A percentile compares a stretch with the other conserved stretches of the same genome.
These are phyloP conservation scores for Lethrus apterus DNA, from an alignment of 1,140 invertebrate genomes.

Conservation along the genomic window DNA sequence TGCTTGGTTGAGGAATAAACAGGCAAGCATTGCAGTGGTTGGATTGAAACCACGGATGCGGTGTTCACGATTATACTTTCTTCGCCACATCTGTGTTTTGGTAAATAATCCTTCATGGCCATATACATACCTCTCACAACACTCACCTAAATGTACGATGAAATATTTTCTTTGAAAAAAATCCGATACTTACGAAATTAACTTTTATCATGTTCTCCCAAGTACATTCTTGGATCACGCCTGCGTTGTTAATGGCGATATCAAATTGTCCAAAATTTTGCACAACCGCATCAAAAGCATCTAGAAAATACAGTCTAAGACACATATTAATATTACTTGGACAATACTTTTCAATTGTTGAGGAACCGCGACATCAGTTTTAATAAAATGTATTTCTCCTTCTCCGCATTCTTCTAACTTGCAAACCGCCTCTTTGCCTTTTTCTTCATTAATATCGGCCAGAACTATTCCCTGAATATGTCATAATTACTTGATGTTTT, in stretches of 20 bases:
- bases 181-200: conserved; percentile 4
- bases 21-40: conserved; percentile 13
- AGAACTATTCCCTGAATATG: too few relatives aligned
- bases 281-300: too few relatives aligned
- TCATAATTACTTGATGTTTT: too few relatives aligned
- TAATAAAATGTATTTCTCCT: conserved; percentile 3
- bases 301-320: neutral
- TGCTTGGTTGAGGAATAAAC: conserved; percentile 27
- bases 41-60: conserved; percentile 19
- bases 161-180: neutral
- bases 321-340: neutral
- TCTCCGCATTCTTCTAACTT: conserved; percentile 3
- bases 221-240: neutral
- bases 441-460: neutral
- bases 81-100: conserved; percentile 22
- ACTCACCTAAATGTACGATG: neutral
- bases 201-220: conserved; percentile 7
- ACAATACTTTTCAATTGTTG: neutral
- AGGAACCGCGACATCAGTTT: neutral
- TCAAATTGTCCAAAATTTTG: neutral
- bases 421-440: neutral
- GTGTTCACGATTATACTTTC: conserved; percentile 29
- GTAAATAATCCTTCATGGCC: conserved; percentile 30
- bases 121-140: conserved; percentile 19
- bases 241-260: conserved; percentile 3